Base-by-base conservation (phyloP, 2,113 vertebrate genomes). In the Rattus rattus region DNA sequence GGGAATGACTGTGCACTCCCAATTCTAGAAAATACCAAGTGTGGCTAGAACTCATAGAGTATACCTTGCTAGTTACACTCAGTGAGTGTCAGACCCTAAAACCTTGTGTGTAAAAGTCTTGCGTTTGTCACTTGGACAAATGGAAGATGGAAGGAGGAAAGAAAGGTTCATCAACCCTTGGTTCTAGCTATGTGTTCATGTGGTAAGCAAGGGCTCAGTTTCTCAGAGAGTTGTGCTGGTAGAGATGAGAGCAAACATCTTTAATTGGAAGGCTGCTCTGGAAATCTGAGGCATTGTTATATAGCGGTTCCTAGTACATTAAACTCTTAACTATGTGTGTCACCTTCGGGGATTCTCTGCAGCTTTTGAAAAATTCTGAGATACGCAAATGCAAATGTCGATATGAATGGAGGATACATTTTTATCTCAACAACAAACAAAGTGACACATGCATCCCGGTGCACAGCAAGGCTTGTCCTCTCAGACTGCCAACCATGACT, bases 271-370 rank as follows among this genome's bases (percentile, higher is more conserved):
- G 4, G 5, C 14, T 39, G 72, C 75, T 94, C 86, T 88, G 70
- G 87, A 95, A 93, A 92, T 84, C 93, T 1, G 59, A 96, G 80
- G 94, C 69, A 14, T 49, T 88, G 96, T 80, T 92, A 90, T 96
- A 91, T 24, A 76, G 75, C 75, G 73, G 52, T 93, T 92, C 79
- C 52, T 94, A 77, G 90, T 24, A 94, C 95, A 94, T 95, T 97
- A 96, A 70, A 85, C 94, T 79, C 97, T 92, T 94, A 96, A 96
- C 79, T 94, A 63, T 1, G 33, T 93, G 94, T 88, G 69, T 94
- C 83, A 93, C 94, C 92, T 95, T 73, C 49, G 95, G 96, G 96
- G 96, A 94, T 92, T 96, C 81, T 96, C 96, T 4, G 17, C 52
- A 47, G 94, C 90, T 81, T 92, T 85, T 85, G 56, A 94, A 69